A percentile compares a stretch with the other conserved stretches of the same genome.
Conservation (phyloP, 2,113 vertebrate genomes). For the Petromus typicus region DNA sequence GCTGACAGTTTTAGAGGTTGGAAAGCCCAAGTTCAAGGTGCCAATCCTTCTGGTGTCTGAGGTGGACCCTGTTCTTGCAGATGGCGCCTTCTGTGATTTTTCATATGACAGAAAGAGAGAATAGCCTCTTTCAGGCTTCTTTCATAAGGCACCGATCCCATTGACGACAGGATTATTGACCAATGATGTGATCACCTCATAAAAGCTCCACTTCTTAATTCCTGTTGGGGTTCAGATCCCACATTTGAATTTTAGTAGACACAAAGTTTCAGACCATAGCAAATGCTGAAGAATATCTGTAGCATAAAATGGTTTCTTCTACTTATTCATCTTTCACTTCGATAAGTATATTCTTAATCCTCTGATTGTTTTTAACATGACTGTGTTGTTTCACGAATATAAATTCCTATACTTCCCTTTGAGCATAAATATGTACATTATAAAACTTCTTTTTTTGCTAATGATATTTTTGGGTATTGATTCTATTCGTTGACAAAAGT, state of each 20-base stretch:
- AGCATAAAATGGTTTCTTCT: neutral
- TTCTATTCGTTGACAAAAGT: neutral
- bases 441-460: neutral
- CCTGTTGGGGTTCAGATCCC: neutral
- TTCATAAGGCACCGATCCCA: neutral
- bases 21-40: neutral
- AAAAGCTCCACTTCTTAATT: neutral
- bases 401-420: neutral
- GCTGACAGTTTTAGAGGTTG: neutral
- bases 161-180: neutral
- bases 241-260: neutral
- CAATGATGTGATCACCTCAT: neutral
- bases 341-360: conserved; percentile 17
- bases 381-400: neutral
- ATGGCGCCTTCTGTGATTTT: neutral
- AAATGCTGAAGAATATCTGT: neutral
- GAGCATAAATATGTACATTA: neutral
- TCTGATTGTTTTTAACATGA: conserved; percentile 21
- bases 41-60: neutral
- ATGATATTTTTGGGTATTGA: neutral
- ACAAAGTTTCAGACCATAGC: neutral
- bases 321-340: neutral
- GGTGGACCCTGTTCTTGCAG: neutral
- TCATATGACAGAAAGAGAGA: neutral
- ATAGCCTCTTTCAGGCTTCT: neutral